Base-by-base conservation (phyloP, 2,888 invertebrate species). In the Thereva nobilitata region DNA sequence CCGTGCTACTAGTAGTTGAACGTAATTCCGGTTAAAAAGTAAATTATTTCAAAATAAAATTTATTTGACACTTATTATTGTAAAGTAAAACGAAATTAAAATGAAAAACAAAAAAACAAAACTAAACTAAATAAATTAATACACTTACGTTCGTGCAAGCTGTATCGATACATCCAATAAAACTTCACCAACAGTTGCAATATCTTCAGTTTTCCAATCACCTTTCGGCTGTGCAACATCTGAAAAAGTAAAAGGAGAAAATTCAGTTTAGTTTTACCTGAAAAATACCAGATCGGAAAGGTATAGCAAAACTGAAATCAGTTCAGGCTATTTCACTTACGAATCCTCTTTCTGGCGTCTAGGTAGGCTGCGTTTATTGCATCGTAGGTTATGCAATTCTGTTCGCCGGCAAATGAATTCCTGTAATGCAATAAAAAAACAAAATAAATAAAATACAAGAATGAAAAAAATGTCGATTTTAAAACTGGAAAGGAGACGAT, bases 351-450 rank as follows among this genome's bases (percentile, higher is more conserved):
- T 75, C 93, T 86, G 57, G 93, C 93, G 78, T 93, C 92, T 72
- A 91, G 81, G 82, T 93, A 94, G 52, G 94, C 94, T 74, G 91
- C 89, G 83, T 94, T 93, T 69, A 94, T 87, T 61, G 93, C 92
- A 75, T 93, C 93, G 78, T 92, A 94, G 4, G 94, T 93, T 78
- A 94, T 93, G 80, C 94, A 95, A 69, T 90, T 89, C 71, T 89
- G 86, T 59, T 89, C 87, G 55, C 87, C 87, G 73, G 87, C 87
- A 75, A 77, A 80, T 35, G 76, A 76, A 67, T 74, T 75, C 67
- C 80, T 80, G 73, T 23, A 73, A 66, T 50, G 8, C 10, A 45
- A 66, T 49, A 35, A 50, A 41, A 50, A 38, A 41, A 63, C 38
- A 52, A 42, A 23, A 53, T 10, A 23, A 50, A 40, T 10, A 10